Conservation (phyloP, 2,113 vertebrate species). For the Phylloscopus trochiloides region DNA sequence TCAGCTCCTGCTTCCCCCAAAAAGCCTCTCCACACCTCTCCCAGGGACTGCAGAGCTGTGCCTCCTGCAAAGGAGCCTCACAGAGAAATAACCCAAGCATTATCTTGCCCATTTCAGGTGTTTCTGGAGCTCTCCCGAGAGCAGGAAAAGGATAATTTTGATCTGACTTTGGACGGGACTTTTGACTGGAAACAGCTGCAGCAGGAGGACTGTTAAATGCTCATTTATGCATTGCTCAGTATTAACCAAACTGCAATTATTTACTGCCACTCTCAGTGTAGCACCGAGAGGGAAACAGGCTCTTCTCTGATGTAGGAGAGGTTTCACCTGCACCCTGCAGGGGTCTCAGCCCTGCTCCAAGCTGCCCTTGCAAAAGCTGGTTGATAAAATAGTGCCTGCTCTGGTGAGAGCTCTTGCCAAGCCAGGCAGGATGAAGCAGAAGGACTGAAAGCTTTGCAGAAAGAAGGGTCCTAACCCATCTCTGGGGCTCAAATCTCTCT, state of each 20-base stretch:
- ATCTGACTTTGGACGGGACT: slow-evolving; percentile 7
- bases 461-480: background rate
- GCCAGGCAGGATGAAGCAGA: background rate
- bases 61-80: background rate
- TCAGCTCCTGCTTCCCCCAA: background rate
- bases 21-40: background rate
- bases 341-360: background rate
- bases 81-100: background rate
- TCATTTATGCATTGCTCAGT: background rate
- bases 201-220: slow-evolving; percentile 47
- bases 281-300: background rate
- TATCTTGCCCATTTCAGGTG: slow-evolving; percentile 37
- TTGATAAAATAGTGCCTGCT: background rate
- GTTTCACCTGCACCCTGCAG: background rate
- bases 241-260: background rate
- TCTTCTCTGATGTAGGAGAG: background rate
- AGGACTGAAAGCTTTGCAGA: background rate
- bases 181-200: slow-evolving; percentile 69
- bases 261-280: background rate
- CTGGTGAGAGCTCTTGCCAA: background rate
- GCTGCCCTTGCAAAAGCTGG: background rate
- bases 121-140: slow-evolving; percentile 72
- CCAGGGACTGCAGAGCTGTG: background rate
- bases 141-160: slow-evolving; percentile 56
- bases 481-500: background rate